These are phyloP conservation scores for Caenorhabditis sp. DNA, from an alignment of 2,888 invertebrate species.

Conservation along the genomic window DNA sequence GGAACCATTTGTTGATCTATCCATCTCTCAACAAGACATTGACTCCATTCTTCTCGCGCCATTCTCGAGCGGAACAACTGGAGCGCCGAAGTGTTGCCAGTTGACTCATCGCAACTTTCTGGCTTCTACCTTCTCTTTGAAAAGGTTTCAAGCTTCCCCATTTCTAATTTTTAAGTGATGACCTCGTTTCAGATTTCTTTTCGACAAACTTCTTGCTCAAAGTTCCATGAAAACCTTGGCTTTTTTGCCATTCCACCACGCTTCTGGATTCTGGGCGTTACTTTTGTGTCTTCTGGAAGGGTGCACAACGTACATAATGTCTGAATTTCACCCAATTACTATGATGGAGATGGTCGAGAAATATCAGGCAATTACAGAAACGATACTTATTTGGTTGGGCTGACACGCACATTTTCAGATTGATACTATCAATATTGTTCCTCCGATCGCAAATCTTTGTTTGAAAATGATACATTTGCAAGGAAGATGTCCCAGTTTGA, in stretches of 20 bases:
- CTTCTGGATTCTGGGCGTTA: slow-evolving; percentile 75
- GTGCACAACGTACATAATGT: slow-evolving; percentile 71
- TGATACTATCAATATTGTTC: slow-evolving; percentile 74
- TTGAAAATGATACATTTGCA: slow-evolving; percentile 40
- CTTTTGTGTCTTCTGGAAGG: slow-evolving; percentile 72
- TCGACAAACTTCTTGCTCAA: slow-evolving; percentile 51
- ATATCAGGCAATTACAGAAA: slow-evolving; percentile 63
- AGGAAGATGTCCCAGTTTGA: slow-evolving; percentile 38
- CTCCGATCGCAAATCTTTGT: slow-evolving; percentile 62
- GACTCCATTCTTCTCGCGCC: slow-evolving; percentile 64
- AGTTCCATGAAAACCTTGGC: slow-evolving; percentile 66
- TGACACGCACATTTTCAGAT: slow-evolving; percentile 36
- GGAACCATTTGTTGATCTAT: not conserved
- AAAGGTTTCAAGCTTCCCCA: slow-evolving; percentile 60
- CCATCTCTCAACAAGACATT: not conserved
- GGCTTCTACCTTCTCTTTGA: slow-evolving; percentile 69
- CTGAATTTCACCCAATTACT: slow-evolving; percentile 68
- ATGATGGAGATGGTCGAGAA: slow-evolving; percentile 71
- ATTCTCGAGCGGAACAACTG: slow-evolving; percentile 73
- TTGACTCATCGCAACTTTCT: slow-evolving; percentile 74
- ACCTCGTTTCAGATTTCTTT: slow-evolving; percentile 58
- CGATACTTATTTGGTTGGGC: no score
- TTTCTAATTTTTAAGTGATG: not conserved
- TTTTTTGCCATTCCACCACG: slow-evolving; percentile 75
- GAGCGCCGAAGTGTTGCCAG: slow-evolving; percentile 72